Base-by-base conservation (phyloP, 2,888 invertebrate species). In the Eupithecia dodoneata region DNA sequence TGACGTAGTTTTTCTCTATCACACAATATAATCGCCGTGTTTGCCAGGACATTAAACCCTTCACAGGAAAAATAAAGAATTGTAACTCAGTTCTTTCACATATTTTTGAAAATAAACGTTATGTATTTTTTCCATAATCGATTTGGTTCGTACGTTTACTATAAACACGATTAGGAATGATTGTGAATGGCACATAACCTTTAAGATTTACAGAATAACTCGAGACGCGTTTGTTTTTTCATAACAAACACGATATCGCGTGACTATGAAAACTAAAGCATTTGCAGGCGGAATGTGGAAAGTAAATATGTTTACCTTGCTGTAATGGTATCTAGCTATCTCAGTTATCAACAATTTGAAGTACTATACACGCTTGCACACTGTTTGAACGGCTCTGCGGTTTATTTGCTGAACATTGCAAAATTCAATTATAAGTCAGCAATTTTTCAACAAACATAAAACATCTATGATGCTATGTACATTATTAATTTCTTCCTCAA, bases 201-300 rank as follows among this genome's bases (percentile, higher is more conserved):
- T 52, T 30, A 30, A 18, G 63, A 30, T 63, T 18, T 1, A 12
- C 18, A 63, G 63, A 63, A 63, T 10, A 18, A 59, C 9, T 9
- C 55, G 5, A 30, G 30, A 30, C 30, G 63, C 9, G 12, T 66
- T 42, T 13, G 9, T 42, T 66, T 42, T 42, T 66, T 41, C 42
- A 66, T 66, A 66, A 66, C 66, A 66, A 41, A 5, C 69, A 47
- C 47, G 10, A 47, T 69, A 69, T 69, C 45, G 69, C 69, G 66
- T 66, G 66, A 47, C 47, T n/a, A n/a, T 45, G n/a, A 69, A 69
- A 69, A 45, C 69, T 69, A 69, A 69, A 44, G 69, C n/a, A 69
- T 41, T 41, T 15, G 71, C 67, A 73, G 65, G 45, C 44, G 80
- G 80, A 66, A 80, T 80, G 77, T 71, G 71, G 73, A 77, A 73